Evolutionary conservation across 2,113 vertebrate species (phyloP), one percentile per base, ranked within the genome.

Genomic region (Vidua macroura): DNA sequence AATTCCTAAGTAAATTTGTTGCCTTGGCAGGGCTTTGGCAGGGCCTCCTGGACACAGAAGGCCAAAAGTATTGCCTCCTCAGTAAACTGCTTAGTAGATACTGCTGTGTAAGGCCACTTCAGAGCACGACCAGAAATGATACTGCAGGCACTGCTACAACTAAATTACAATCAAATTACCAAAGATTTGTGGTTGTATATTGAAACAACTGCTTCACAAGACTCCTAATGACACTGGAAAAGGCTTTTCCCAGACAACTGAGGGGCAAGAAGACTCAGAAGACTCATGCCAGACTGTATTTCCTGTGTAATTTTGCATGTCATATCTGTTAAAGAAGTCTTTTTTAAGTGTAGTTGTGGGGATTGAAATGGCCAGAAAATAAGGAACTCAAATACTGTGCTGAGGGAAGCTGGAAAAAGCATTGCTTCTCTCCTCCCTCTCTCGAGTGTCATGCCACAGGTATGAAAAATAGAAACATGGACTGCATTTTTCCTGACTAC

Each of bases 1-100:
- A 96, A 78, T 90, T 95, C 53, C 64, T 53, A 53, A 94, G 35
- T 28, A 91, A 92, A 91, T 95, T 59, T 69, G 67, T 86, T 96
- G 90, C 60, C 46, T 85, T 95, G 78, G 81, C 75, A 79, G 41
- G 12, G 53, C 28, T 86, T 82, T 91, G 83, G 75, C 62, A 79
- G 76, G 88, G 77, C 53, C 35, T 48, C 22, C 83, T 56, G 48
- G 37, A 83, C 44, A 68, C 7, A 82, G 51, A 84, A 92, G 80
- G 39, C 68, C 23, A 48, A 35, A 89, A 83, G 22, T 39, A 70
- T 11, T 93, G 83, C 48, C 62, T 85, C 83, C 80, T 88, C 33
- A 66, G 30, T 86, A 86, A 88, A 92, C 37, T 31, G 10, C 51
- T 86, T 94, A 89, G 73, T 60, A 92, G 56, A 93, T 81, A 35